Percentiles rank a stretch among this genome's conserved stretches.
phyloP scores from a whole-genome alignment of 1,140 invertebrate species.

The Zaprionus ornatus region DNA sequence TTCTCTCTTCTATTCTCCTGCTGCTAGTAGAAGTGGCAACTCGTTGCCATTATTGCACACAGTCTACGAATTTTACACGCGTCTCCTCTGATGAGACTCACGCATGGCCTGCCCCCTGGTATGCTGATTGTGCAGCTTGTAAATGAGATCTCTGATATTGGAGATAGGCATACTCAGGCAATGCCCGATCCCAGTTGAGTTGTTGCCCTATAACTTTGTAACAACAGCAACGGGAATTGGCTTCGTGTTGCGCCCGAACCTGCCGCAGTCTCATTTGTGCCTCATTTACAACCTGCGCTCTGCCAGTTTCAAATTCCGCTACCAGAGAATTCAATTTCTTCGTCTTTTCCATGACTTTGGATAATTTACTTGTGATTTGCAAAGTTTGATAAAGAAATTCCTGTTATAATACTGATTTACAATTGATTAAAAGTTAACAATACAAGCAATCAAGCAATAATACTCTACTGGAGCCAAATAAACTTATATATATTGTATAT shows the following conservation, averaged over 20 bases:
- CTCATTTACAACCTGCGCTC: background rate
- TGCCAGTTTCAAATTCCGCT: background rate
- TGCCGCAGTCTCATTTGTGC: conserved; percentile 1
- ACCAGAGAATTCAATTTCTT: background rate
- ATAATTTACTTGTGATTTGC: background rate
- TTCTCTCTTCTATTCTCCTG: background rate
- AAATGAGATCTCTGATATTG: conserved; percentile 39
- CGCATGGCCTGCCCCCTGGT: conserved; percentile 33
- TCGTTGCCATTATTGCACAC: conserved; percentile 6
- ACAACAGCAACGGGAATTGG: conserved; percentile 6
- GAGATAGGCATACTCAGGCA: conserved; percentile 8
- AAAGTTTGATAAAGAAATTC: background rate
- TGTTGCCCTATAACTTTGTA: conserved; percentile 13
- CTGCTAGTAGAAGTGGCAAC: background rate
- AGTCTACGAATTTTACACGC: conserved; percentile 19
- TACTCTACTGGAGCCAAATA: too few species aligned
- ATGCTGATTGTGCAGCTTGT: conserved; percentile 23
- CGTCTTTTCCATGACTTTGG: background rate
- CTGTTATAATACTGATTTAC: background rate
- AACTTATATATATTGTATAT: too few species aligned
- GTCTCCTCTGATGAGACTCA: conserved; percentile 25
- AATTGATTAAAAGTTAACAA: background rate
- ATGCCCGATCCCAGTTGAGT: background rate
- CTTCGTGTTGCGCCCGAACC: conserved; percentile 12
- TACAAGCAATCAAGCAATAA: background rate